These are phyloP conservation scores for Ashinkailepas kermadecensis DNA, from an alignment of 2,888 invertebrate genomes.

Conservation along the genomic window DNA sequence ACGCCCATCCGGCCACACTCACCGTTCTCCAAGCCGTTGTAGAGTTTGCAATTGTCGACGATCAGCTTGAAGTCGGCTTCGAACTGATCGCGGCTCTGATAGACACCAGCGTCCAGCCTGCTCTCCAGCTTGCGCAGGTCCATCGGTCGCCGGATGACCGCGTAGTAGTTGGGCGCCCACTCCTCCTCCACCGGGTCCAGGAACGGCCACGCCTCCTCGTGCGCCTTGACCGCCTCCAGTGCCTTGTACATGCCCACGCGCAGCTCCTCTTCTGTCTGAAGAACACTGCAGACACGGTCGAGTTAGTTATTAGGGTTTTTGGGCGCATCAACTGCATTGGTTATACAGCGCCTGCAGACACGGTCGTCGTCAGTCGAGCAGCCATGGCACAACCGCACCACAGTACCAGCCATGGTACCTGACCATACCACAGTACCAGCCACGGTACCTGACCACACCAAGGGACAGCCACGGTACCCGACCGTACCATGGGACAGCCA, in stretches of 20 bases:
- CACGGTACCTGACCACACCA: too few relatives aligned
- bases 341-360: too few relatives aligned
- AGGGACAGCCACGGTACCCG: too few relatives aligned
- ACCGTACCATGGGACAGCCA: too few relatives aligned
- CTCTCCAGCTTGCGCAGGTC: conserved; percentile 81
- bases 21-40: conserved; percentile 92
- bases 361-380: too few relatives aligned
- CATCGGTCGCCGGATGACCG: conserved; percentile 65
- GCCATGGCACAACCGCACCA: too few relatives aligned
- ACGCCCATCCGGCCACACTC: conserved; percentile 36
- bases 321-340: too few relatives aligned
- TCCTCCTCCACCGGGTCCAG: conserved; percentile 87
- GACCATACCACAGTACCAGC: too few relatives aligned
- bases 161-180: conserved; percentile 72
- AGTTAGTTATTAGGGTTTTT: neutral
- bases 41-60: conserved; percentile 83
- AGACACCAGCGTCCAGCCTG: conserved; percentile 70
- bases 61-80: conserved; percentile 83
- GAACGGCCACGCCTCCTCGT: conserved; percentile 91
- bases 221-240: conserved; percentile 73
- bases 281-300: conserved; percentile 26
- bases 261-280: conserved; percentile 33
- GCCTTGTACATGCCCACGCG: conserved; percentile 89
- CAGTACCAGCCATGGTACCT: too few relatives aligned
- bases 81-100: conserved; percentile 69